A percentile compares a stretch with the other conserved stretches of the same genome.
phyloP scores from a whole-genome alignment of 2,113 vertebrate genomes.

The Siniperca chuatsi region DNA sequence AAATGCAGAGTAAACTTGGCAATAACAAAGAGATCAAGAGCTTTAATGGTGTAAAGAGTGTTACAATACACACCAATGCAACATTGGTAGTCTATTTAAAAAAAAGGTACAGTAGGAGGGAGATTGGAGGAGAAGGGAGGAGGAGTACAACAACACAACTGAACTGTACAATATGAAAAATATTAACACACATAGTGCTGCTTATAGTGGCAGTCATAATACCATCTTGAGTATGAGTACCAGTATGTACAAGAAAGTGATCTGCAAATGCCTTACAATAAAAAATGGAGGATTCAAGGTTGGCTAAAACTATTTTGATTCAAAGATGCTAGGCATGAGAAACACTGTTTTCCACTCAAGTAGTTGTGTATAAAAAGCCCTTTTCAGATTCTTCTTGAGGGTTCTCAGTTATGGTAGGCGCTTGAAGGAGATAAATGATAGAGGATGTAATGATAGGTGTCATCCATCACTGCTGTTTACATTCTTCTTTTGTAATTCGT shows the following conservation, averaged over 20 bases:
- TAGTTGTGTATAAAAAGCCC: not conserved
- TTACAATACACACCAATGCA: not conserved
- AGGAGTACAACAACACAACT: not conserved
- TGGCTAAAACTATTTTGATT: not conserved
- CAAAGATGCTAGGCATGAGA: not conserved
- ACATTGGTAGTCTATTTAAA: not conserved
- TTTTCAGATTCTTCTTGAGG: not conserved
- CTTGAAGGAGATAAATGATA: slow-evolving; percentile 16
- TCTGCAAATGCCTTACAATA: not conserved
- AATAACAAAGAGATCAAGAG: not conserved
- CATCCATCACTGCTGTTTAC: not conserved
- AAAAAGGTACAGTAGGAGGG: not conserved
- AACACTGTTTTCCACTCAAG: slow-evolving; percentile 8
- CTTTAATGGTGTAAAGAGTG: not conserved
- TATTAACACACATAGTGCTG: not conserved
- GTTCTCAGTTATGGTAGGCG: not conserved
- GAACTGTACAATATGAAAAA: not conserved
- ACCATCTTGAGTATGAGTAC: not conserved
- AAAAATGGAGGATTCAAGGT: not conserved
- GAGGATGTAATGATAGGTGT: slow-evolving; percentile 42
- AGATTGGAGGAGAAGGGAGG: not conserved
- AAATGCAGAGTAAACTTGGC: not conserved
- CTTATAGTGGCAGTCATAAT: not conserved
- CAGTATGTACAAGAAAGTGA: not conserved
- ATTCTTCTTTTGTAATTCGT: slow-evolving; percentile 13